Base-by-base conservation (phyloP, 2,113 vertebrate genomes). In the Solea solea region DNA sequence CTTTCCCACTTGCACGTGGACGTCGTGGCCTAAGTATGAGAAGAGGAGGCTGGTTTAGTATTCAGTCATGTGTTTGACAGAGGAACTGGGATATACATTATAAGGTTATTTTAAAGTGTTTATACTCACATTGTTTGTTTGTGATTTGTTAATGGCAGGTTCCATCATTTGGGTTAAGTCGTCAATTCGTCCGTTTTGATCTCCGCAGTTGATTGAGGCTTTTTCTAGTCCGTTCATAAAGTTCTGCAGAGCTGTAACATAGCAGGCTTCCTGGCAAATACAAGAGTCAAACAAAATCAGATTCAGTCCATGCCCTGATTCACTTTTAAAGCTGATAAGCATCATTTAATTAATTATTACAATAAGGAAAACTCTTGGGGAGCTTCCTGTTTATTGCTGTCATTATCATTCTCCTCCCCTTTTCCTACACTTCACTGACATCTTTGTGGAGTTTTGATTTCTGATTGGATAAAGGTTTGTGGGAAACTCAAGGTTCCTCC, bases 101-200 rank as follows among this genome's bases (percentile, higher is more conserved):
- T 28, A 14, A 12, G 44, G 10, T 9, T 42, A 48, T 51, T 10
- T 8, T 28, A 52, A 21, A 16, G 3, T 41, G 13, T 42, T 13
- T 12, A 39, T 45, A 77, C 79, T 84, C 15, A 84, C 74, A 27
- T n/a, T n/a, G n/a, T n/a, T n/a, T n/a, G n/a, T n/a, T n/a, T n/a
- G n/a, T n/a, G n/a, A n/a, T n/a, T n/a, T n/a, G n/a, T n/a, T n/a
- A n/a, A n/a, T n/a, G n/a, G n/a, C 40, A 12, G 13, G 9, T 11
- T 45, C 0, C 41, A 78, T 1, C 14, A 21, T 21, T 21, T 21
- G 21, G 1, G 21, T 21, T 0, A 0, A 0, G 0, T 1, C 0
- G 0, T 0, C 0, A 7, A 55, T 21, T 0, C 1, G 0, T 0
- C 0, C 0, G 0, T 0, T 0, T 0, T 0, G 21, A 16, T 42